Base-by-base conservation (phyloP, 2,888 invertebrate genomes). In the Lasioglossum vierecki region DNA sequence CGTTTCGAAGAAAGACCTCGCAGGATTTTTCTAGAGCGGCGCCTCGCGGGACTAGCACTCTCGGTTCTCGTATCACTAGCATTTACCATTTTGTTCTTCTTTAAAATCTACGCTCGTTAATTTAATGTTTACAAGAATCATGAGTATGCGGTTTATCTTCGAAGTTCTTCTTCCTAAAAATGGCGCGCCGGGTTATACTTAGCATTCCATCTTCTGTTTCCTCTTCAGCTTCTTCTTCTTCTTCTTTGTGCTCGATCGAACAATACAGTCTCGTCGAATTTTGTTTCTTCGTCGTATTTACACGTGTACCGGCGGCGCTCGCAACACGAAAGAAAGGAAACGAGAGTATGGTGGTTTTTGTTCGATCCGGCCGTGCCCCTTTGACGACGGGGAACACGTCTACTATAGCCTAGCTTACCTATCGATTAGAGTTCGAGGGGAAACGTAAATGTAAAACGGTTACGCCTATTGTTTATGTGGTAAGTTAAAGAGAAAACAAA, bases 261-360 rank as follows among this genome's bases (percentile, higher is more conserved):
- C n/a, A 4, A 70, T 49, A 30, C 63, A 35, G 26, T 77, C 84
- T 79, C n/a, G 60, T 88, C 35, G 30, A 39, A 22, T 35, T 22
- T 68, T 35, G 1, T 39, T 44, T 68, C 8, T 85, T 89, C 82
- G 87, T 87, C 77, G 88, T 93, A 93, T 93, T 90, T 93, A 93
- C 93, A 93, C 77, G 83, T 89, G 82, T 89, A 88, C 85, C 82
- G 87, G 88, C 79, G 88, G 84, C 86, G 79, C 84, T 70, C 86
- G 86, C 85, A 63, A 77, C 79, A 80, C 60, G 39, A 78, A 78
- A 87, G 81, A 75, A 60, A 80, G 70, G 82, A 82, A 82, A 73
- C 39, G 53, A 77, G 79, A 66, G 75, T 63, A 60, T 49, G 86
- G 66, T 83, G 11, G 18, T 18, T 44, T 41, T 44, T 15, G 9